Evolutionary conservation across 2,888 invertebrate species (phyloP), one percentile per base, ranked within the genome.

Genomic region (Latrodectus hesperus): DNA sequence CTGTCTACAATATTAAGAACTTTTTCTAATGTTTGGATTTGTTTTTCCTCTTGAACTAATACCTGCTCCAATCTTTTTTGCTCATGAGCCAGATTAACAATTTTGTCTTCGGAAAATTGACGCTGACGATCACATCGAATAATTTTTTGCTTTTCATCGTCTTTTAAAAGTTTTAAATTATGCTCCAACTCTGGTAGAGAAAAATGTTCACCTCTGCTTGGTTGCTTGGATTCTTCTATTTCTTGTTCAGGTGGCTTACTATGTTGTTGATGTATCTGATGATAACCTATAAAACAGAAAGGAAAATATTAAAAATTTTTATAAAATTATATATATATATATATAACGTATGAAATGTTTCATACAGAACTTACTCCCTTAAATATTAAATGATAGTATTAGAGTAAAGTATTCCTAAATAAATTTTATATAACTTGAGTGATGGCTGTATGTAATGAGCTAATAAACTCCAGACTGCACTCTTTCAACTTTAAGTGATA

Each of bases 71-170:
- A 93, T 81, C 95, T 95, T 26, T 94, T 94, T 76, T 96, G 94
- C 91, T 99, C 98, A 86, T 96, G 94, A 90, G 96, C 95, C 26
- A 99, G 92, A 0, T 95, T 95, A 0, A 96, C 94, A 9, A 96
- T 94, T 90, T 95, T 94, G 91, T 99, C 98, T 90, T 95, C 95
- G 10, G 96, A 95, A 89, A 95, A 94, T 75, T 96, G 94, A 4
- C 96, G 94, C 89, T 95, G 94, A 81, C 96, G 94, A 87, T 97
- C 97, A 90, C 96, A 96, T 90, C 95, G 94, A 82, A 99, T 96
- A 80, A 99, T 99, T 90, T 98, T 96, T 93, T 98, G 97, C 93
- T 99, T 99, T 88, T 98, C 96, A 93, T 97, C 95, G 90, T 98
- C 97, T 0, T 99, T 96, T 90, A 99, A 93, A 16, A 99, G 93